Evolutionary conservation across 2,113 vertebrate species (phyloP).

Genomic region (Etheostoma spectabile): DNA sequence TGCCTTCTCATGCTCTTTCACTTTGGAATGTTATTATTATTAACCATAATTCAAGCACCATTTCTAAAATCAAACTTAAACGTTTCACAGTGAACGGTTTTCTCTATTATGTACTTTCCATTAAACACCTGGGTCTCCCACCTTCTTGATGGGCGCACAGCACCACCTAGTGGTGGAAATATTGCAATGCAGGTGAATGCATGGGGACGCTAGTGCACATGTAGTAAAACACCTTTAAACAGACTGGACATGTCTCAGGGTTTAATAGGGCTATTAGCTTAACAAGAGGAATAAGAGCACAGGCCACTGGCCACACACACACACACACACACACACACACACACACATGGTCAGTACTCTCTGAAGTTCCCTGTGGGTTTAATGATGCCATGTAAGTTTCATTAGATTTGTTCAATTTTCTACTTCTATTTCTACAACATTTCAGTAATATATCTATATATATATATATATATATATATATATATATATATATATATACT

Average conservation of each 20-base stretch:
- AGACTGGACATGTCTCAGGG: not conserved
- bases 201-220: not conserved
- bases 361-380: no score
- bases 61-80: not conserved
- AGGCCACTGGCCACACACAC: not conserved
- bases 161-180: constrained; percentile 48
- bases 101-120: constrained; percentile 27
- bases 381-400: no score
- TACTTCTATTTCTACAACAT: no score
- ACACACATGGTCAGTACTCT: no score
- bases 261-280: not conserved
- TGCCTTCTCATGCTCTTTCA: not conserved
- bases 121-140: not conserved
- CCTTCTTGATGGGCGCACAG: not conserved
- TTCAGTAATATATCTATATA: no score
- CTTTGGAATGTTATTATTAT: not conserved
- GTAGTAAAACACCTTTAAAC: not conserved
- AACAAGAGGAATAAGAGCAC: not conserved
- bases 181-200: not conserved
- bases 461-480: no score
- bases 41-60: no score
- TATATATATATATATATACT: no score
- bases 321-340: no score
- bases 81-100: not conserved
- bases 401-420: no score